Evolutionary conservation across 53 echinoderm and acorn worm species (phyloP).

Genomic region (Holothuria scabra): DNA sequence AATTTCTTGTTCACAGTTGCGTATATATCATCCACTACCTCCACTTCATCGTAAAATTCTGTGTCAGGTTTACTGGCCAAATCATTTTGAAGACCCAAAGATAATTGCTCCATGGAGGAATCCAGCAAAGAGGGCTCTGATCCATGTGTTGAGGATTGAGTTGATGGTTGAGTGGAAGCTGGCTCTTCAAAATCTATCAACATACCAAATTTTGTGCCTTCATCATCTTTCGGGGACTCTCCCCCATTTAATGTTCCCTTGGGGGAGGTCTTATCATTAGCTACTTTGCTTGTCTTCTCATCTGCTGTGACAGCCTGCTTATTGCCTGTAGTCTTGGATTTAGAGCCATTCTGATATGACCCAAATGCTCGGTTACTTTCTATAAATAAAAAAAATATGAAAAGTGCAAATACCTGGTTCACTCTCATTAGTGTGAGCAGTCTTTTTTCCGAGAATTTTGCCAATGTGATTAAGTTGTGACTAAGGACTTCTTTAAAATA

Average conservation of each 20-base stretch:
- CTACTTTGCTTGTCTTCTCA: too few species aligned
- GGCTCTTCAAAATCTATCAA: slow-evolving; percentile 20
- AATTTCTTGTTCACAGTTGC: slow-evolving; percentile 12
- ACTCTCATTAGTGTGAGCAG: too few species aligned
- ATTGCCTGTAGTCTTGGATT: not conserved
- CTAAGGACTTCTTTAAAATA: too few species aligned
- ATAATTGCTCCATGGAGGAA: not conserved
- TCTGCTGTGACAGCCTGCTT: not conserved
- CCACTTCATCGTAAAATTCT: slow-evolving; percentile 43
- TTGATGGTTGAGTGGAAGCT: not conserved
- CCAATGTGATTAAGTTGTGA: too few species aligned
- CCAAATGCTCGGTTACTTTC: not conserved
- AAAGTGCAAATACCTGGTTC: too few species aligned
- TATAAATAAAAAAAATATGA: not conserved
- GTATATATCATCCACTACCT: slow-evolving; percentile 27
- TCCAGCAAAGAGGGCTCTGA: not conserved
- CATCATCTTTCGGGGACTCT: slow-evolving; percentile 24
- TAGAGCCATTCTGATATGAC: slow-evolving; percentile 26
- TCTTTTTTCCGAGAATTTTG: too few species aligned
- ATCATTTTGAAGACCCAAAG: not conserved
- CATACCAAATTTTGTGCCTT: slow-evolving; percentile 12
- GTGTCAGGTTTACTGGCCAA: not conserved
- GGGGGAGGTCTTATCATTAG: not conserved
- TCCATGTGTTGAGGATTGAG: not conserved
- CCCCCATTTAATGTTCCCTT: slow-evolving; percentile 19